Evolutionary conservation across 2,888 invertebrate species (phyloP), one percentile per base, ranked within the genome.

Genomic region (Morpho deidamia): DNA sequence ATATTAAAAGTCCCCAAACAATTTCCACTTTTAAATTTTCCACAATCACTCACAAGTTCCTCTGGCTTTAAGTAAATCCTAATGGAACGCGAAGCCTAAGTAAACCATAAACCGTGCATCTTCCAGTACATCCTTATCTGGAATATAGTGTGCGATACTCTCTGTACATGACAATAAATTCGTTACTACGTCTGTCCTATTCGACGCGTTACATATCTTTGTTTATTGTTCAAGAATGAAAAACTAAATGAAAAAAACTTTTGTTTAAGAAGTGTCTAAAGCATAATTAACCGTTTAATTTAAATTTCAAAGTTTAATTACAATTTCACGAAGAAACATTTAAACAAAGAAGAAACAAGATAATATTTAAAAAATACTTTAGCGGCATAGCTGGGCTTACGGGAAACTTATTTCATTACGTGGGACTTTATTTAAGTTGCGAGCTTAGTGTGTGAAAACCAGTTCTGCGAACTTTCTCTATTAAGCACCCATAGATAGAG

Each of bases 351-450:
- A 37, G 37, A 53, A 54, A 51, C 58, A 64, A 59, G 66, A 64
- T 61, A 69, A 70, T 72, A 73, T 72, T 70, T 70, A 74, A 67
- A 23, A 73, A 72, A 69, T 71, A 71, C 71, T 56, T 60, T 50
- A 60, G 45, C 59, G 45, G 50, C 58, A 46, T 50, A 45, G 42
- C 44, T 47, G 55, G 52, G 63, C 58, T 56, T 61, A 67, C 66
- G 64, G 62, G 53, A 72, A 79, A 79, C 77, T 79, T 79, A 76
- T 78, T 78, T 79, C 77, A 79, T 79, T 78, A 76, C 65, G 68
- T 63, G 65, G 53, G 72, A 72, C 74, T 79, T 76, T 74, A 61
- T 69, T 62, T 61, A 63, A 64, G 67, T 67, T 67, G 64, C 56
- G 64, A 64, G 67, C 65, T 62, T 61, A 63, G 62, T 64, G 60